Percentiles rank a stretch among this genome's conserved stretches.
Conservation (phyloP, 2,797 vertebrate genomes). For the Leptatherina wallacei region DNA sequence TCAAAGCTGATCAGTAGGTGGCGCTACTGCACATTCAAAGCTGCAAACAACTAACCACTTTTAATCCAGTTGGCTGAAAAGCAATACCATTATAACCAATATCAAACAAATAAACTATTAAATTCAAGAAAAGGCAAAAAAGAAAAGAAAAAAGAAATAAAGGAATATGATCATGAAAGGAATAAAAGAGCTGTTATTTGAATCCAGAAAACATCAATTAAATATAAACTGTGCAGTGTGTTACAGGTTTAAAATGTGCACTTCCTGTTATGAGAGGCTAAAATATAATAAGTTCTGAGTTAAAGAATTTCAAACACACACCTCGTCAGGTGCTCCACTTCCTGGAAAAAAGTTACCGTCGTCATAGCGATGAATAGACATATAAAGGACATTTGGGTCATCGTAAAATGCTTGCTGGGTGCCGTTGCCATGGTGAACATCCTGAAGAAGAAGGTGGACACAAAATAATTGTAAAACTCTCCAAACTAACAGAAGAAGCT, state of each 20-base stretch:
- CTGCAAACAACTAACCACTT: background rate
- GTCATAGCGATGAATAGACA: slow-evolving; percentile 96
- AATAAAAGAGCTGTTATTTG: background rate
- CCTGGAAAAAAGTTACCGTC: slow-evolving; percentile 98
- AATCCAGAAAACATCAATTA: background rate
- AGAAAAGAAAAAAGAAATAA: too few species aligned
- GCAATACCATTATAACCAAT: too few species aligned
- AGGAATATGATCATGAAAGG: background rate
- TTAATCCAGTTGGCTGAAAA: too few species aligned
- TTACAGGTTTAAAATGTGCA: background rate
- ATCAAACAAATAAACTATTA: background rate
- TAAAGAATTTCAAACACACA: slow-evolving; percentile 10
- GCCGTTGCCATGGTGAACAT: slow-evolving; percentile 96
- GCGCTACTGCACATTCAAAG: background rate
- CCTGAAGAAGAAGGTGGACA: slow-evolving; percentile 73
- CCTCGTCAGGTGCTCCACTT: slow-evolving; percentile 94
- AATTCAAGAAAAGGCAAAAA: background rate
- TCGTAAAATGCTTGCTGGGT: slow-evolving; percentile 97
- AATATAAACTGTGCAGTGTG: background rate
- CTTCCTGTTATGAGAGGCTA: too few species aligned
- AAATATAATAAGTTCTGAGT: too few species aligned
- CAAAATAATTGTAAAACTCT: background rate
- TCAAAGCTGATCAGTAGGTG: background rate
- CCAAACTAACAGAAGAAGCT: background rate
- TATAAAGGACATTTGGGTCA: slow-evolving; percentile 91